phyloP scores from a whole-genome alignment of 2,797 vertebrate species.

The Pipistrellus pipistrellus region DNA sequence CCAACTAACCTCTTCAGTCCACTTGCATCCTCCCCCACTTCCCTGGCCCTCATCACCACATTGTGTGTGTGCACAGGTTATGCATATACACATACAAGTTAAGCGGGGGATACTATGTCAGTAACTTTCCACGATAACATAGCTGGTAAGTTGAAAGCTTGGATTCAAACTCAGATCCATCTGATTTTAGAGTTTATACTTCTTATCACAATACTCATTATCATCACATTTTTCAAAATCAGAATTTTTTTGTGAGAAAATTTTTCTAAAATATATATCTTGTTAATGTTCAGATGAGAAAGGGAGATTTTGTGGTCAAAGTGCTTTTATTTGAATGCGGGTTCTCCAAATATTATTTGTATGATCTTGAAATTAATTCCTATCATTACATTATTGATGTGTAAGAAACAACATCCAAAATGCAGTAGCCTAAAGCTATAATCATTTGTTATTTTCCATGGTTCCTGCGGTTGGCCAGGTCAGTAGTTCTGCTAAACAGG shows the following conservation, averaged over 20 bases:
- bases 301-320: not conserved
- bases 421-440: not conserved
- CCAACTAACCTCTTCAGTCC: no score
- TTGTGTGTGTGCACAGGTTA: no score
- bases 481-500: not conserved
- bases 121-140: not conserved
- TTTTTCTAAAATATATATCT: not conserved
- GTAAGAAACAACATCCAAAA: not conserved
- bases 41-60: no score
- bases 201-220: not conserved
- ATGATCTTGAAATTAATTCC: not conserved
- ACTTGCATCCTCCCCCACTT: no score
- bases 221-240: not conserved
- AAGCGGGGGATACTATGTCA: not conserved
- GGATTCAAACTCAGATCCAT: not conserved
- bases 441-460: not conserved
- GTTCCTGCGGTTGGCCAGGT: not conserved
- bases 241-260: not conserved
- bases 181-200: not conserved
- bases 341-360: not conserved
- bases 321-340: not conserved
- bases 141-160: not conserved
- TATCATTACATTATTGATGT: not conserved
- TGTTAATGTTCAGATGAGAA: not conserved
- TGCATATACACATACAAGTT: no score